Evolutionary conservation across 92 coral and sea anemone genomes (phyloP).

Genomic region (Blastomussa wellsi): DNA sequence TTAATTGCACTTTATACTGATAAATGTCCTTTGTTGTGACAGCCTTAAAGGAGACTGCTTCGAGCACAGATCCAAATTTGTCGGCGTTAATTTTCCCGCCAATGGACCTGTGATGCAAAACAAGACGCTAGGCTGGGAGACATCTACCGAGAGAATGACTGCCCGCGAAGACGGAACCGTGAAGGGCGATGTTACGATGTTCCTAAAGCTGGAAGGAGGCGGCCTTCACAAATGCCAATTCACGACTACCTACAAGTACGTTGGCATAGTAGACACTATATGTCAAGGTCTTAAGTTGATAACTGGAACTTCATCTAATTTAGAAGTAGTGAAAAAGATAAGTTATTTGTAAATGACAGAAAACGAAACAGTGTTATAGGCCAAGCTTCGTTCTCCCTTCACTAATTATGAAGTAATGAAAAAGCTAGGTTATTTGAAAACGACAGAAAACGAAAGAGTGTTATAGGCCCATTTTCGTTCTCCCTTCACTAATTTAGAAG

Average conservation of each 20-base stretch:
- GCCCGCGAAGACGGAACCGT: constrained; percentile 30
- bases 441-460: too few relatives aligned
- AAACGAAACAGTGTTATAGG: too few relatives aligned
- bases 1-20: background rate
- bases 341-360: too few relatives aligned
- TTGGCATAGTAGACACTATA: too few relatives aligned
- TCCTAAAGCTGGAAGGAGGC: constrained; percentile 31
- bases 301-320: too few relatives aligned
- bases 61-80: constrained; percentile 4
- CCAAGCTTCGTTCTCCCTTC: too few relatives aligned
- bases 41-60: constrained; percentile 12
- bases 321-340: too few relatives aligned
- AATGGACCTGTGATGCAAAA: constrained; percentile 58
- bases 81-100: constrained; percentile 43
- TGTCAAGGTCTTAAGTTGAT: background rate
- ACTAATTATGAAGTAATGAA: too few relatives aligned
- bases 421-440: too few relatives aligned
- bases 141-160: constrained; percentile 32
- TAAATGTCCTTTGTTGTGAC: background rate
- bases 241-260: constrained; percentile 47
- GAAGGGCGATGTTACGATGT: constrained; percentile 25
- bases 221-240: constrained; percentile 31
- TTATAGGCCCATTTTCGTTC: too few relatives aligned
- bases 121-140: constrained; percentile 27
- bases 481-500: too few relatives aligned